Evolutionary conservation across 1,140 invertebrate genomes (phyloP), one percentile per base, ranked within the genome.

Genomic region (Leptonema lineaticorne): DNA sequence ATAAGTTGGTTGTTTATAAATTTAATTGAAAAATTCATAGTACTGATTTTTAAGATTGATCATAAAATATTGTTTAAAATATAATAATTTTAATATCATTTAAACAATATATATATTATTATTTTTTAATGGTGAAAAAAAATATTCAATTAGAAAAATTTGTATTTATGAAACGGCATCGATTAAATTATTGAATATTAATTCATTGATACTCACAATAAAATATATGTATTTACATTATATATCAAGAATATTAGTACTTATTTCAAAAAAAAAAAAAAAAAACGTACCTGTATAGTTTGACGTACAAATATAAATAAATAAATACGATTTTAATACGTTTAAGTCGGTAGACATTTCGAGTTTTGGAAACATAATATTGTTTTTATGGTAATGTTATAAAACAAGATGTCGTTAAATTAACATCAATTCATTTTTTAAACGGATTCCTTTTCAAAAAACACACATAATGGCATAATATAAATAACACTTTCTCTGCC

Each of bases 261-360:
- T 3, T 7, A 16, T 50, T 45, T 45, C 37, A n/a, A 45, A 45
- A 4, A 14, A 45, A 45, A 50, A 50, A 20, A 50, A 50, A 9
- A 33, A 5, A 33, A 11, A 11, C 9, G 37, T 11, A 41, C 37
- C 37, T n/a, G 8, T 24, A 53, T 53, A 53, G 27, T 22, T 45
- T 45, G 37, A n/a, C 37, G 14, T 16, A n/a, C 29, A 16, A 26
- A 53, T 24, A 22, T 11, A 22, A 22, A 53, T 53, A 22, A 53
- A 53, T 53, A 53, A 53, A 53, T 53, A 53, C 50, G 50, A 53
- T 53, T 53, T 53, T 53, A 53, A 53, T 53, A 53, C 50, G 50
- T 53, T 53, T 24, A 53, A 53, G 50, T 53, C 50, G 50, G 50
- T 53, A 53, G 50, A 53, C 50, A 24, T 9, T 7, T 53, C 22